Conservation (phyloP, 2,888 invertebrate genomes). For the Meteorus colon region DNA sequence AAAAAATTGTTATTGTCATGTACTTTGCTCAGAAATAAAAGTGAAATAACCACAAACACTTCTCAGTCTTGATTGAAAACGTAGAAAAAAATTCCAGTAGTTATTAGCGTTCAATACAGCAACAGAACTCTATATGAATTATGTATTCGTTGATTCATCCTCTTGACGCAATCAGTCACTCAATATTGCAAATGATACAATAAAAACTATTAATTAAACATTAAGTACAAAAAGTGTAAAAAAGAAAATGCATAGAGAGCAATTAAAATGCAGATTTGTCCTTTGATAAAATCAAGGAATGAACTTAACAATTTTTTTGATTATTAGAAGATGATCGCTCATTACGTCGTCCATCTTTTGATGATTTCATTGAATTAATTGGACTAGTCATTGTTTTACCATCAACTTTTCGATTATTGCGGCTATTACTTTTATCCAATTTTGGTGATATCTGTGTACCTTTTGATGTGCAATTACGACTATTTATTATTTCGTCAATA, state of each 20-base stretch:
- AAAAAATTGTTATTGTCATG: slow-evolving; percentile 1
- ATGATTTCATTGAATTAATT: slow-evolving; percentile 7
- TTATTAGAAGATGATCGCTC: neutral
- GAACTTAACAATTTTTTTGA: slow-evolving; percentile 16
- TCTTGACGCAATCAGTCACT: neutral
- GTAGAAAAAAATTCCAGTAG: neutral
- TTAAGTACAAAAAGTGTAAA: slow-evolving; percentile 10
- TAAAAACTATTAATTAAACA: neutral
- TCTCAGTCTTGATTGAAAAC: slow-evolving; percentile 2
- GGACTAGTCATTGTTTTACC: slow-evolving; percentile 32
- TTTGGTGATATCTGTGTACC: slow-evolving; percentile 69
- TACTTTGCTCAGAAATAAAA: neutral
- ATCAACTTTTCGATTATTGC: slow-evolving; percentile 54
- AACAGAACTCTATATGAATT: neutral
- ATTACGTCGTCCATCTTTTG: slow-evolving; percentile 27
- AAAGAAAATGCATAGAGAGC: neutral
- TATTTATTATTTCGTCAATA: slow-evolving; percentile 70
- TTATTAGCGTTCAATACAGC: neutral
- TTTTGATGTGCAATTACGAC: slow-evolving; percentile 66
- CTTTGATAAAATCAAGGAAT: slow-evolving; percentile 1
- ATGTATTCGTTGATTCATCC: neutral
- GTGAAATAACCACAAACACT: neutral
- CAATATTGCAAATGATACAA: neutral
- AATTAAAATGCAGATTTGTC: neutral
- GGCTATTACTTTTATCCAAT: slow-evolving; percentile 62